Evolutionary conservation across 2,113 vertebrate genomes (phyloP), one percentile per base, ranked within the genome.

Genomic region (Canis aureus): DNA sequence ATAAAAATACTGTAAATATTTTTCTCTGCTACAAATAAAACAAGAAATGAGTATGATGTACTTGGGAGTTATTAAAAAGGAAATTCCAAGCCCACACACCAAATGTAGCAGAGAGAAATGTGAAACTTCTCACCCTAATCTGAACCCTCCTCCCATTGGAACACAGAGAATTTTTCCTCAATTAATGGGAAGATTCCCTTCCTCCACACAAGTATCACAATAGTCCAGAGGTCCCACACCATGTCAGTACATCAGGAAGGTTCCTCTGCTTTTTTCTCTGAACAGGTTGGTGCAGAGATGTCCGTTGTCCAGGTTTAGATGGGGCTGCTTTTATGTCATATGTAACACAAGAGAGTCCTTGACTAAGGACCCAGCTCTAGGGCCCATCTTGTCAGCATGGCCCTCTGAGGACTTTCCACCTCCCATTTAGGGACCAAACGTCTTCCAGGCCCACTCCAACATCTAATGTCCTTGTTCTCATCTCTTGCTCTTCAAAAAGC

Each of bases 21-120:
- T 93, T 79, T 85, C 27, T 89, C 22, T 83, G 38, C 49, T 89
- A 83, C 49, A 90, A 92, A 89, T 85, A 64, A 89, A 71, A 62
- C 22, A 57, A 91, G 25, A 94, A 95, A 38, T 69, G 11, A 4
- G 8, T 53, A 43, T 80, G n/a, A 17, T 22, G 9, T 20, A 76
- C 49, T 32, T 55, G 20, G 51, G 23, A 85, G 49, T 84, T 57
- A 35, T 7, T 20, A 0, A 57, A 66, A 92, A 23, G n/a, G 5
- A 84, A 57, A 66, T 43, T 55, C 29, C 29, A 82, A 66, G 20
- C 22, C 38, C 62, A 73, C 59, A 23, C n/a, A 60, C 13, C 51
- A 60, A 66, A 71, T 3, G 11, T 32, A 59, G 35, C 9, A 83
- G 27, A 60, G 29, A 83, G n/a, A 19, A 76, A 66, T 0, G 3